phyloP scores from a whole-genome alignment of 2,888 invertebrate species.

The Polyploca ridens region DNA sequence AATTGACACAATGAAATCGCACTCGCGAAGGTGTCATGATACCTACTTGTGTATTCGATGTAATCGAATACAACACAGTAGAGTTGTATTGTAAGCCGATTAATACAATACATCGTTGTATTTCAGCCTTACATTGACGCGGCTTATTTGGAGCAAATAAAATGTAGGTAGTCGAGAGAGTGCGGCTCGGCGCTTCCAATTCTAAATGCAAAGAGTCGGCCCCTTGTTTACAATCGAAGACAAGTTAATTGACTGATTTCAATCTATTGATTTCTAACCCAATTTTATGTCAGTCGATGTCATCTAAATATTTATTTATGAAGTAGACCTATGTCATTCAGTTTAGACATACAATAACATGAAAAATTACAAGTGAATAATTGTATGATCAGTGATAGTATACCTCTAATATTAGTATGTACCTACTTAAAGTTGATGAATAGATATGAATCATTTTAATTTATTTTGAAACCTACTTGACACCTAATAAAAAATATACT shows the following conservation, averaged over 20 bases:
- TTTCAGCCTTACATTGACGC: slow-evolving; percentile 23
- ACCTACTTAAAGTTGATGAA: too few species aligned
- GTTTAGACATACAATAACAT: too few species aligned
- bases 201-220: slow-evolving; percentile 35
- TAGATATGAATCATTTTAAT: too few species aligned
- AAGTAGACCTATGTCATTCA: too few species aligned
- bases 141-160: slow-evolving; percentile 33
- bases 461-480: too few species aligned
- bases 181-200: slow-evolving; percentile 22
- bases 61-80: background rate
- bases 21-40: background rate
- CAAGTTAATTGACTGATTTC: slow-evolving; percentile 30
- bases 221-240: slow-evolving; percentile 34
- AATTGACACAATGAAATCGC: background rate
- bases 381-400: too few species aligned
- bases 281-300: slow-evolving; percentile 13
- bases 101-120: slow-evolving; percentile 19
- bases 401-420: too few species aligned
- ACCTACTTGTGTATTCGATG: background rate
- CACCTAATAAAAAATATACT: too few species aligned
- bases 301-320: slow-evolving; percentile 4
- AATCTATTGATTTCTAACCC: slow-evolving; percentile 19
- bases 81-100: slow-evolving; percentile 12
- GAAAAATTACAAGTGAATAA: too few species aligned
- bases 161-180: slow-evolving; percentile 22